phyloP scores from a whole-genome alignment of 2,888 invertebrate species.

The Parasteatoda lunata region DNA sequence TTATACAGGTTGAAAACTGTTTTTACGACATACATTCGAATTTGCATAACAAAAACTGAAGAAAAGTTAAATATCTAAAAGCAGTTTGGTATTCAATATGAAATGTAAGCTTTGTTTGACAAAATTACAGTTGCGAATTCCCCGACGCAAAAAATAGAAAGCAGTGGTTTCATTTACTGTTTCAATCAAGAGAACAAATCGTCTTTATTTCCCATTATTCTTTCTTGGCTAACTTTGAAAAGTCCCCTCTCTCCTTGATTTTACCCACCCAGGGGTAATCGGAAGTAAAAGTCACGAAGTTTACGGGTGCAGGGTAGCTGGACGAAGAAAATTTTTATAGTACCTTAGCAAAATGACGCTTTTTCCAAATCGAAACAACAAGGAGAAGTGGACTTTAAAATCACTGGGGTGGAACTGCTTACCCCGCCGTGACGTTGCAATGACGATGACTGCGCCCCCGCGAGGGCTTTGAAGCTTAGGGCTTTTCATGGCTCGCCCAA shows the following conservation, averaged over 20 bases:
- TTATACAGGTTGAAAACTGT: no score
- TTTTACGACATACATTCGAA: no score
- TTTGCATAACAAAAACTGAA: no score
- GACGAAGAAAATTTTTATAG: conserved; percentile 43
- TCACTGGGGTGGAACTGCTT: conserved; percentile 46
- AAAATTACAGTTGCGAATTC: no score
- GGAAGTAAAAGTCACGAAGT: not conserved
- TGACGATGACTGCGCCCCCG: conserved; percentile 25
- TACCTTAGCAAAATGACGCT: conserved; percentile 47
- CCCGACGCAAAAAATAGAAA: not conserved
- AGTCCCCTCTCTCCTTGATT: conserved; percentile 6
- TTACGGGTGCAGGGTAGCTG: conserved; percentile 11
- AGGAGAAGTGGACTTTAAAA: conserved; percentile 58
- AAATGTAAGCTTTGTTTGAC: no score
- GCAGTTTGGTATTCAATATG: no score
- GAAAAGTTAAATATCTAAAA: no score
- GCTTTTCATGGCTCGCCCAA: conserved; percentile 38
- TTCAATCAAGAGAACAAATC: not conserved
- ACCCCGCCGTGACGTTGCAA: conserved; percentile 40
- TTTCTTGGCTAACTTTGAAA: conserved; percentile 26
- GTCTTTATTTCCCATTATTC: conserved; percentile 35
- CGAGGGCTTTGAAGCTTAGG: conserved; percentile 18
- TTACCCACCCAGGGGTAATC: not conserved
- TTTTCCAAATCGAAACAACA: conserved; percentile 55
- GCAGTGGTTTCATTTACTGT: not conserved